Evolutionary conservation across 2,888 invertebrate genomes (phyloP).

Genomic region (Mimumesa dahlbomi): DNA sequence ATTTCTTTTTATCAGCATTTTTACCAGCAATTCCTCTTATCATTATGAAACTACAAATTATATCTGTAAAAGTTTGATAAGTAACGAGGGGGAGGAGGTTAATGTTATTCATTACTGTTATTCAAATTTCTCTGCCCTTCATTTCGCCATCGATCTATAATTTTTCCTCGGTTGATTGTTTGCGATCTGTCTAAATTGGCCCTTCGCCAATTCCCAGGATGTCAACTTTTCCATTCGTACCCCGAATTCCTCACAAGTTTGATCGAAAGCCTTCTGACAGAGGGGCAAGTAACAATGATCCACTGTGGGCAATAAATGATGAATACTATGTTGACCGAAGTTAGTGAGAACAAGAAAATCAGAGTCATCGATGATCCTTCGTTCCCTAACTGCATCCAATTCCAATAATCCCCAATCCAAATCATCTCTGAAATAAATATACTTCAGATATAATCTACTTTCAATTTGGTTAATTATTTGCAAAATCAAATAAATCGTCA

Average conservation of each 20-base stretch:
- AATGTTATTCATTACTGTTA: no score
- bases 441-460: no score
- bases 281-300: slow-evolving; percentile 88
- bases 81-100: no score
- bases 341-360: slow-evolving; percentile 86
- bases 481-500: no score
- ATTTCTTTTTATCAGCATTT: no score
- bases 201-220: slow-evolving; percentile 84
- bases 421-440: slow-evolving; percentile 79
- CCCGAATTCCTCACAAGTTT: slow-evolving; percentile 86
- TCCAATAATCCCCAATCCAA: slow-evolving; percentile 91
- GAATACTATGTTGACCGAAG: slow-evolving; percentile 90
- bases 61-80: no score
- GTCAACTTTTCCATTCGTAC: slow-evolving; percentile 75
- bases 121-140: neutral
- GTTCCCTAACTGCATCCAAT: slow-evolving; percentile 87
- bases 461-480: no score
- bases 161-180: slow-evolving; percentile 79
- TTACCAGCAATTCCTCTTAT: no score
- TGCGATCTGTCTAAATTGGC: slow-evolving; percentile 85
- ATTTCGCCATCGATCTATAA: slow-evolving; percentile 20
- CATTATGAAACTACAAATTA: no score
- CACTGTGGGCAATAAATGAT: slow-evolving; percentile 90
- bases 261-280: slow-evolving; percentile 84
- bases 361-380: slow-evolving; percentile 85